These are phyloP conservation scores for Nettapus auritus DNA, from an alignment of 2,113 vertebrate genomes.

Conservation along the genomic window DNA sequence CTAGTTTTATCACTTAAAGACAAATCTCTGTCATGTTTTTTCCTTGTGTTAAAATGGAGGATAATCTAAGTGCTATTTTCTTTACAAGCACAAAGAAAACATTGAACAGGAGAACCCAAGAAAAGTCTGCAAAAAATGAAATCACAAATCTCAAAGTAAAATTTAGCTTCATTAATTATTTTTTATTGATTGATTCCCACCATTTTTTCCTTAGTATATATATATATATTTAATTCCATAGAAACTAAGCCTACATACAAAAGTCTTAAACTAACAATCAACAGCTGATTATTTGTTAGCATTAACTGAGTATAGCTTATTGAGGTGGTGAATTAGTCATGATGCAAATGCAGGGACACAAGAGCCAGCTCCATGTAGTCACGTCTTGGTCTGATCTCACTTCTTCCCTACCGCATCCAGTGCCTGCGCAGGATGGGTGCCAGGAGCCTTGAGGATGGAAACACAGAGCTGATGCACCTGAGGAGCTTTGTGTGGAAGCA, in stretches of 20 bases:
- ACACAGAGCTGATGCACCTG: background rate
- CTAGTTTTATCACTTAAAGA: slow-evolving; percentile 24
- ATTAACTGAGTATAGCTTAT: background rate
- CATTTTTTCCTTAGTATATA: background rate
- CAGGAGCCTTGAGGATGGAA: background rate
- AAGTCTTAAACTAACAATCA: background rate
- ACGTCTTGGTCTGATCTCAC: background rate
- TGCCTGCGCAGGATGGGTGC: rapidly evolving
- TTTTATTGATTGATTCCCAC: background rate
- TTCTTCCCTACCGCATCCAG: background rate
- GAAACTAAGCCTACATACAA: background rate
- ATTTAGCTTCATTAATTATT: background rate
- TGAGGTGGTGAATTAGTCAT: background rate
- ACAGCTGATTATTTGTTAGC: background rate
- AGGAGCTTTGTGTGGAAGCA: background rate
- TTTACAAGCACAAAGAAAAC: background rate
- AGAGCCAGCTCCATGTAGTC: background rate
- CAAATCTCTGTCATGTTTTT: slow-evolving; percentile 29
- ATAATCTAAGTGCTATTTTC: background rate
- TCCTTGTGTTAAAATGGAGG: background rate
- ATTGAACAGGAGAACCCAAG: background rate
- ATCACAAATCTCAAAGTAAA: background rate
- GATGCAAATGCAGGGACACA: background rate
- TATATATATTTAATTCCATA: background rate
- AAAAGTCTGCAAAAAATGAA: background rate